A percentile compares a stretch with the other conserved stretches of the same genome.
Evolutionary conservation across 2,888 invertebrate species (phyloP).

Genomic region (Drosophila subsilvestris): DNA sequence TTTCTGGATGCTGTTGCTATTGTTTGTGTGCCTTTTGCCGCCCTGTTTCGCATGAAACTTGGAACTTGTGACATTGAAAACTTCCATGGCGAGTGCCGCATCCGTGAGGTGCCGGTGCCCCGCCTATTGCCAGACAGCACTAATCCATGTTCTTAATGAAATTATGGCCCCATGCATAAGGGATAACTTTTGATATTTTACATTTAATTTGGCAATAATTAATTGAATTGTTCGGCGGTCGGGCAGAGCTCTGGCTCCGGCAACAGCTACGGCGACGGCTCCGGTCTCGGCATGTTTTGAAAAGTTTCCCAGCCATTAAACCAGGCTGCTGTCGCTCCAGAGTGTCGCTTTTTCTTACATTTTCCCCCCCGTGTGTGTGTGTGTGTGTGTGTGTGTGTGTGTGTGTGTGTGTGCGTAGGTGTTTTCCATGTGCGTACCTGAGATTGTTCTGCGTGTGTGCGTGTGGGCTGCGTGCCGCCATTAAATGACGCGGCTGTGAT

Average conservation of each 20-base stretch:
- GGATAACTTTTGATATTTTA: slow-evolving; percentile 65
- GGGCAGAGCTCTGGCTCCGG: too few relatives aligned
- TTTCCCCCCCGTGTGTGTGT: neutral
- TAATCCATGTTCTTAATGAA: slow-evolving; percentile 50
- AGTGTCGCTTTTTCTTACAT: neutral
- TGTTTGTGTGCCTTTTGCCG: too few relatives aligned
- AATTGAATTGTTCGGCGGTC: slow-evolving; percentile 50
- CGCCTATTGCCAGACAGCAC: neutral
- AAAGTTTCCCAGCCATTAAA: slow-evolving; percentile 12
- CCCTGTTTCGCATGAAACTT: too few relatives aligned
- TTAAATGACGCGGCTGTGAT: slow-evolving; percentile 36
- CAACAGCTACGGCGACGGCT: too few relatives aligned
- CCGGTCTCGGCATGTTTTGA: neutral
- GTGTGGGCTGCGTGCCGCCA: slow-evolving; percentile 27
- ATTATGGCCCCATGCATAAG: slow-evolving; percentile 50
- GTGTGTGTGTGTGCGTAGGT: slow-evolving; percentile 6
- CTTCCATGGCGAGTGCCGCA: slow-evolving; percentile 53
- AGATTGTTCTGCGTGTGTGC: slow-evolving; percentile 3
- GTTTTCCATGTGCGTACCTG: neutral
- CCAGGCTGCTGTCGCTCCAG: slow-evolving; percentile 16
- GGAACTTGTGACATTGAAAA: slow-evolving; percentile 65
- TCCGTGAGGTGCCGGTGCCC: too few relatives aligned
- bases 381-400: neutral
- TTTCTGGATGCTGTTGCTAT: slow-evolving; percentile 6
- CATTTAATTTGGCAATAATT: slow-evolving; percentile 73